These are phyloP conservation scores for Cantharis rufa DNA, from an alignment of 2,888 invertebrate genomes.

Conservation along the genomic window DNA sequence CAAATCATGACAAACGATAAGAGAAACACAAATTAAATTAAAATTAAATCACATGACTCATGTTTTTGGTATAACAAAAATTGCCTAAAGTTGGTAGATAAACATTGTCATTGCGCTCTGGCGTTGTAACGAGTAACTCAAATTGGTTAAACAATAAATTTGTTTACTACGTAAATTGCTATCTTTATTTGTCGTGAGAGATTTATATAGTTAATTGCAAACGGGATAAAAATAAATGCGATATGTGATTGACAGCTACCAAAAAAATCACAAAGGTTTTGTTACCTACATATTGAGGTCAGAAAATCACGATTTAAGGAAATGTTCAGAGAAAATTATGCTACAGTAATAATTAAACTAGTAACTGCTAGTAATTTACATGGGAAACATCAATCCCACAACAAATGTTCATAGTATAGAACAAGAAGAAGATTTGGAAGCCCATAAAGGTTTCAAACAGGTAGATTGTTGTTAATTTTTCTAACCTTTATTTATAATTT, in stretches of 20 bases:
- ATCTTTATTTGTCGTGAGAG: not conserved
- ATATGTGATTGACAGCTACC: slow-evolving; percentile 12
- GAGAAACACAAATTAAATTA: not conserved
- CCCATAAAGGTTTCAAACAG: slow-evolving; percentile 47
- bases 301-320: slow-evolving; percentile 31
- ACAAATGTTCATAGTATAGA: slow-evolving; percentile 42
- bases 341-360: slow-evolving; percentile 13
- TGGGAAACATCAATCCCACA: slow-evolving; percentile 52
- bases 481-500: slow-evolving; percentile 44
- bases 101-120: slow-evolving; percentile 7
- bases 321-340: slow-evolving; percentile 18
- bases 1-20: not conserved
- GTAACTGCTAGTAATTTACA: slow-evolving; percentile 41
- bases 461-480: slow-evolving; percentile 43
- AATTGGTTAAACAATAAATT: not conserved
- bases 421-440: slow-evolving; percentile 46
- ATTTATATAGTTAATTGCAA: not conserved
- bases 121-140: not conserved
- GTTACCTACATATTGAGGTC: slow-evolving; percentile 48
- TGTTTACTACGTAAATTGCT: not conserved
- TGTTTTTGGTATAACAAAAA: not conserved
- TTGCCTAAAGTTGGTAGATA: slow-evolving; percentile 4
- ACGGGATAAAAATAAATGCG: not conserved
- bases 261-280: slow-evolving; percentile 45
- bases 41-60: not conserved